Conservation (phyloP, 2,888 invertebrate genomes). For the Dryobotodes eremita region DNA sequence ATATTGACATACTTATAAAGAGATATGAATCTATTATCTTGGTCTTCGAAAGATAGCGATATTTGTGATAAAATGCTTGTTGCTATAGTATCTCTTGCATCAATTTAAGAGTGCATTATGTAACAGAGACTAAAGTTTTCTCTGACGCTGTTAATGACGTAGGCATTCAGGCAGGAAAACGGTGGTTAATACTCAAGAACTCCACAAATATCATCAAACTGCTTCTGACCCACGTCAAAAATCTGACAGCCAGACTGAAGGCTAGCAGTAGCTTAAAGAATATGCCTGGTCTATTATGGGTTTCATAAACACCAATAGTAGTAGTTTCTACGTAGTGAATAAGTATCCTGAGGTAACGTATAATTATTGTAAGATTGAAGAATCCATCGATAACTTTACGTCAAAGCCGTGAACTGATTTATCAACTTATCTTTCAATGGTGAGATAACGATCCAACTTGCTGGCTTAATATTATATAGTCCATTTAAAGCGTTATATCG, state of each 20-base stretch:
- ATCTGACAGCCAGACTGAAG: background rate
- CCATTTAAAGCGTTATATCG: background rate
- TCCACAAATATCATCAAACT: background rate
- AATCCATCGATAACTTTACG: too few species aligned
- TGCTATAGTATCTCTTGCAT: background rate
- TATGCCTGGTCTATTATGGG: background rate
- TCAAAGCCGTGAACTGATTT: background rate
- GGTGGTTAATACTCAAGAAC: background rate
- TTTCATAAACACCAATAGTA: background rate
- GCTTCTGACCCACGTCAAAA: background rate
- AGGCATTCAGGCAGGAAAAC: too few species aligned
- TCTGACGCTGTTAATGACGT: background rate
- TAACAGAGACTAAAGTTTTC: constrained; percentile 2
- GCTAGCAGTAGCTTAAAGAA: too few species aligned
- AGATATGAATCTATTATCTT: constrained; percentile 33
- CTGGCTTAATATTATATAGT: background rate
- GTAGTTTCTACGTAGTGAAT: background rate
- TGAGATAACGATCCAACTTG: background rate
- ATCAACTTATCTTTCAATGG: too few species aligned
- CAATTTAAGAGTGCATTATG: background rate
- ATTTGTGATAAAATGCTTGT: constrained; percentile 15
- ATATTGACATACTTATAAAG: constrained; percentile 1
- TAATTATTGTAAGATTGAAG: too few species aligned
- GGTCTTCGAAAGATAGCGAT: constrained; percentile 13
- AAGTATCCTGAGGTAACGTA: background rate